Evolutionary conservation across 2,797 vertebrate genomes (phyloP).

Genomic region (Halcyon badia): DNA sequence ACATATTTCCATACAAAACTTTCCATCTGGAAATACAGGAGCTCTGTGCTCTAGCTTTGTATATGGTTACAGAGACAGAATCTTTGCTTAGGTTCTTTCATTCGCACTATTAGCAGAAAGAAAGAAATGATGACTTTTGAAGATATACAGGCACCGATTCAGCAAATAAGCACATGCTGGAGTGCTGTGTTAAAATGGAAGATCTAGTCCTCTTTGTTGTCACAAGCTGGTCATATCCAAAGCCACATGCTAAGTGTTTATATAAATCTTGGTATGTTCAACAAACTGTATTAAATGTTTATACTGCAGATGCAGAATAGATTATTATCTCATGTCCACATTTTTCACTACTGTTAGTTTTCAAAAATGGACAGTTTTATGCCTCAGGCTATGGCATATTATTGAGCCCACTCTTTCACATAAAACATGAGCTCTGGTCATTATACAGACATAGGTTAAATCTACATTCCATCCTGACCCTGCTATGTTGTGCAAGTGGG

Average conservation of each 20-base stretch:
- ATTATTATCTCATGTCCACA: not conserved
- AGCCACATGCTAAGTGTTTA: not conserved
- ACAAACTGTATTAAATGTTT: not conserved
- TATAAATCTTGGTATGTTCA: not conserved
- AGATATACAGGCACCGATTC: not conserved
- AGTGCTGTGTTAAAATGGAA: not conserved
- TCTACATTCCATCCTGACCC: not conserved
- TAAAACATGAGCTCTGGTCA: not conserved
- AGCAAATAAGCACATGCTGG: not conserved
- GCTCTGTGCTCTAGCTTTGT: not conserved
- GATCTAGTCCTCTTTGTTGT: not conserved
- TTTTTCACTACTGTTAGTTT: not conserved
- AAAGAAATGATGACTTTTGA: not conserved
- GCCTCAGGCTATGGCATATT: not conserved
- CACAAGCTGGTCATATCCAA: not conserved
- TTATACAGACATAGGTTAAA: not conserved
- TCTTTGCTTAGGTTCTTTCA: not conserved
- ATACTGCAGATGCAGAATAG: not conserved
- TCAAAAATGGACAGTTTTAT: not conserved
- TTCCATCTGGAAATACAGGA: conserved; percentile 43
- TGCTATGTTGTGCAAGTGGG: not conserved
- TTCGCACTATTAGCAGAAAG: not conserved
- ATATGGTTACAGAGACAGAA: not conserved
- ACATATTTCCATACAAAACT: conserved; percentile 12
- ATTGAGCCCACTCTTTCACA: not conserved